Base-by-base conservation (phyloP, 2,888 invertebrate genomes). In the Allygus modestus region DNA sequence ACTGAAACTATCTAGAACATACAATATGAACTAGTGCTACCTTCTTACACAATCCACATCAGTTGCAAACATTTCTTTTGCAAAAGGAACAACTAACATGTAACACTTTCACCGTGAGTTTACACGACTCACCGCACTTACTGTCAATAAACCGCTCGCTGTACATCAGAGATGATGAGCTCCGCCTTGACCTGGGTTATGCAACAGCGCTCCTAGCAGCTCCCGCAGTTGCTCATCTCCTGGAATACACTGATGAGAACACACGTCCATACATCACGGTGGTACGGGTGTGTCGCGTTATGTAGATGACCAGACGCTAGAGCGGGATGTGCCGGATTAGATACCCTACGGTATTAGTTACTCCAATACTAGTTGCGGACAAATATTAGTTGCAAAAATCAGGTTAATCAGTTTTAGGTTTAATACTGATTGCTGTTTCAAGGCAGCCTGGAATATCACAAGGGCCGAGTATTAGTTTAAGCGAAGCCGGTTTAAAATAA, bases 131-230 rank as follows among this genome's bases (percentile, higher is more conserved):
- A 46, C 46, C 46, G 46, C 46, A 46, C 54, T 54, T 23, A 54
- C 54, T 65, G 31, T 28, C 65, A 65, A 28, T 28, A 65, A 65
- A 28, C 54, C 54, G n/a, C n/a, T 12, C 46, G 46, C 20, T 58
- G 58, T 15, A 23, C 58, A 28, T 26, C 31, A 65, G 15, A 65
- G 28, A 65, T 65, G 65, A 65, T 65, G 65, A 65, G 65, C 4
- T 1, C 11, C 31, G 17, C 65, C 65, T 65, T 65, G 65, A 65
- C 65, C 65, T 12, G 28, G 28, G 65, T 65, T 26, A 15, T 65
- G 65, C 31, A 65, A 65, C 58, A 65, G 65, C 65, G 65, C 65
- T 28, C 26, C 65, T 65, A 31, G 65, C 31, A 28, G 31, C 26
- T 15, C 26, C 65, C 0, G 65, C 28, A 65, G 31, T 65, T 31